Conservation (phyloP, 2,113 vertebrate genomes). For the Gallinago jamesoni region DNA sequence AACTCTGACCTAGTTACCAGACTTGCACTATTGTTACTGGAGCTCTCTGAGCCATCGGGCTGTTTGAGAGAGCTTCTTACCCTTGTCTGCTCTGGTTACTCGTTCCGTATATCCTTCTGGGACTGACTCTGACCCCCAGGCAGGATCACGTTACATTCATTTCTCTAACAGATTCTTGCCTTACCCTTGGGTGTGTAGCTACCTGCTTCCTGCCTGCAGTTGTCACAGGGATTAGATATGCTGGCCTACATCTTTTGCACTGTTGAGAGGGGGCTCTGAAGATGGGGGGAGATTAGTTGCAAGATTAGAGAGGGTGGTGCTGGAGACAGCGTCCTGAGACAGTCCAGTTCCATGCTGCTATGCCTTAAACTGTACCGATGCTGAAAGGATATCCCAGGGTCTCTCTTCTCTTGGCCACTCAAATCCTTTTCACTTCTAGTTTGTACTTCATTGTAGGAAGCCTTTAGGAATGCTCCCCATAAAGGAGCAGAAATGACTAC, state of each 20-base stretch:
- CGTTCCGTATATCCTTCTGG: background rate
- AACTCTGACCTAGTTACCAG: slow-evolving; percentile 59
- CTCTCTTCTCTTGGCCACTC: background rate
- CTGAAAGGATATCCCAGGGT: background rate
- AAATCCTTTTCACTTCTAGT: background rate
- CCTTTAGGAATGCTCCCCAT: background rate
- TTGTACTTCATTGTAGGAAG: background rate
- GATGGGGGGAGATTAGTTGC: background rate
- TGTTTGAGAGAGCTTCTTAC: background rate
- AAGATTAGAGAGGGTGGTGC: background rate
- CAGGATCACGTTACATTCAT: background rate
- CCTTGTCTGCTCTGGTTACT: slow-evolving; percentile 30
- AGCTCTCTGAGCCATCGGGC: background rate
- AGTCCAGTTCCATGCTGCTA: background rate
- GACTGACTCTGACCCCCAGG: background rate
- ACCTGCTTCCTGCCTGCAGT: background rate
- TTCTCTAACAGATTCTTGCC: slow-evolving; percentile 4
- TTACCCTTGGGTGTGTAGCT: background rate
- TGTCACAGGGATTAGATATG: background rate
- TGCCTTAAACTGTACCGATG: background rate
- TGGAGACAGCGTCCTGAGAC: background rate
- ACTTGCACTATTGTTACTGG: background rate
- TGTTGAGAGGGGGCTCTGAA: background rate
- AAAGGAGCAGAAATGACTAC: background rate
- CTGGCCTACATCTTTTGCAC: background rate